A percentile compares a stretch with the other conserved stretches of the same genome.
Evolutionary conservation across 2,888 invertebrate species (phyloP).

Genomic region (Trichopoda pennipes): DNA sequence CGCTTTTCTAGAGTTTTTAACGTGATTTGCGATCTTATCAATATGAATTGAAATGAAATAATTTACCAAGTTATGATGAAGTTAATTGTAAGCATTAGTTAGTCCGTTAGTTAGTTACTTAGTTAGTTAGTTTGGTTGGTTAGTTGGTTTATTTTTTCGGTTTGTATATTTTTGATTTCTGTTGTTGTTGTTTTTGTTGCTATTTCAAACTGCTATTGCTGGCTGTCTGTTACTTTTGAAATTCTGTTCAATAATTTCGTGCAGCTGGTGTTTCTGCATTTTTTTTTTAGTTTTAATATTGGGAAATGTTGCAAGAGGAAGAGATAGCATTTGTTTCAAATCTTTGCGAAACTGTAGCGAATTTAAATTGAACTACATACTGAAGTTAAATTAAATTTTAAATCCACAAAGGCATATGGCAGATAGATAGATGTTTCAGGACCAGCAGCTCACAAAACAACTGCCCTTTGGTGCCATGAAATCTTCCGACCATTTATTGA

Average conservation of each 20-base stretch:
- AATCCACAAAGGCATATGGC: not conserved
- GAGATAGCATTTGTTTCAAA: not conserved
- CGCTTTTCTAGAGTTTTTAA: slow-evolving; percentile 40
- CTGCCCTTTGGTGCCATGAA: no score
- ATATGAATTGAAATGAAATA: slow-evolving; percentile 78
- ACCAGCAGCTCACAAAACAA: no score
- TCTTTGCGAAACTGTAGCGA: slow-evolving; percentile 24
- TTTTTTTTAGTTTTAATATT: slow-evolving; percentile 16
- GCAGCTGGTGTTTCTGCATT: slow-evolving; percentile 64
- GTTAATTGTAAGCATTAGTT: slow-evolving; percentile 71
- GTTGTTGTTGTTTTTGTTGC: slow-evolving; percentile 18
- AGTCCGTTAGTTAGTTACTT: slow-evolving; percentile 39
- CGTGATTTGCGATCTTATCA: slow-evolving; percentile 80
- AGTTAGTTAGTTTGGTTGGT: not conserved
- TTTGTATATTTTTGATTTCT: slow-evolving; percentile 18
- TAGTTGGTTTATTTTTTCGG: not conserved
- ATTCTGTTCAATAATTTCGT: slow-evolving; percentile 34
- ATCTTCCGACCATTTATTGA: no score
- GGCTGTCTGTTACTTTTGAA: slow-evolving; percentile 54
- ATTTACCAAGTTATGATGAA: slow-evolving; percentile 79
- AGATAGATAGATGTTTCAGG: no score
- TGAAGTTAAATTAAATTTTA: not conserved
- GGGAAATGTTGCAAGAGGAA: slow-evolving; percentile 40
- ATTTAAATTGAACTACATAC: slow-evolving; percentile 11
- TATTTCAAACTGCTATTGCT: slow-evolving; percentile 22